Evolutionary conservation across 1,140 invertebrate genomes (phyloP), one percentile per base, ranked within the genome.

Genomic region (Drosophila ambigua): DNA sequence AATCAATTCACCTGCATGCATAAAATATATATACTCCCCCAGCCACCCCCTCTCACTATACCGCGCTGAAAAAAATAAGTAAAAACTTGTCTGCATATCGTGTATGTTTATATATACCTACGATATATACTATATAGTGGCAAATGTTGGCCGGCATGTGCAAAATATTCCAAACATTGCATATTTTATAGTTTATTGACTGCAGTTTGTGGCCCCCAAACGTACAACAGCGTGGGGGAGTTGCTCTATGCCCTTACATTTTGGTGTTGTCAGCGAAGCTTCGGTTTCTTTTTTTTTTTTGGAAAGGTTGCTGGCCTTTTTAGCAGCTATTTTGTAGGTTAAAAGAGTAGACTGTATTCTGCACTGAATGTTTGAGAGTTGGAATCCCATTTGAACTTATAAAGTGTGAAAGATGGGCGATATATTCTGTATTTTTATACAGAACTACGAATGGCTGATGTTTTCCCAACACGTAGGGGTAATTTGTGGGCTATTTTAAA

Each of bases 101-200:
- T 16, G 35, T 23, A 51, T 31, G 11, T 15, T 26, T 61, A 11
- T 50, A 7, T 52, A 7, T 45, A 16, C 16, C 20, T 44, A 16
- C 9, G 15, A 26, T 35, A 35, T 39, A 13, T 39, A 28, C n/a
- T 13, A 16, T 46, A 62, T 49, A 26, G 43, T 28, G 48, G 55
- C 11, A 11, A 39, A 13, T 26, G 16, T 26, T 9, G 54, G 35
- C 39, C 15, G 49, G 59, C 41, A 28, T 52, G 66, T 71, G 61
- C 67, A 76, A 71, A 80, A 80, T 78, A 87, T 87, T 87, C 81
- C 82, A 81, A 87, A 81, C 82, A 85, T 85, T 85, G 82, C 82
- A 85, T 85, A 85, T 85, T 85, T 85, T 87, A 87, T 87, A 87
- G 82, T 87, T 87, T 85, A 85, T 85, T 87, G 82, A 81, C 81